These are phyloP conservation scores for Anguilla japonica DNA, from an alignment of 2,113 vertebrate genomes.

Conservation along the genomic window DNA sequence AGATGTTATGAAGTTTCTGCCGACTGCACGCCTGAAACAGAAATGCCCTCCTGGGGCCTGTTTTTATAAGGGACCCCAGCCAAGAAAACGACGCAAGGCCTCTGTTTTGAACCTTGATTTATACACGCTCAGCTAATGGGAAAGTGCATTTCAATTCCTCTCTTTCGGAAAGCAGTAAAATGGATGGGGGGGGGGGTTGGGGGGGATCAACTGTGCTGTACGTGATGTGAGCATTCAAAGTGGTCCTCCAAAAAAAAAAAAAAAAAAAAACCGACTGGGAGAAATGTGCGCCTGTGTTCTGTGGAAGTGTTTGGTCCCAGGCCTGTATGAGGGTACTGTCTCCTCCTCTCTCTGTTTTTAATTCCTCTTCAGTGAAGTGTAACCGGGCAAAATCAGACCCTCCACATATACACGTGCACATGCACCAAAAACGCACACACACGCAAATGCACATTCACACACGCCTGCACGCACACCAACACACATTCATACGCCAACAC, in stretches of 20 bases:
- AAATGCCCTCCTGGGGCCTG: not conserved
- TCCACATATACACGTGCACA: constrained; percentile 19
- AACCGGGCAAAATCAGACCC: constrained; percentile 37
- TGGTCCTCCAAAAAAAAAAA: not conserved
- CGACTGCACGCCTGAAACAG: not conserved
- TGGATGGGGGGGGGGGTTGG: not conserved
- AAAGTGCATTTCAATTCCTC: not conserved
- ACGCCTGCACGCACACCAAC: constrained; percentile 1
- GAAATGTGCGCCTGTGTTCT: not conserved
- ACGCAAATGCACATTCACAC: not conserved
- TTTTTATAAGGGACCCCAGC: not conserved
- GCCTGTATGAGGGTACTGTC: not conserved
- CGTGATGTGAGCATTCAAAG: not conserved
- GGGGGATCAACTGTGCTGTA: not conserved
- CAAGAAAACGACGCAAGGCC: not conserved
- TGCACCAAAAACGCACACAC: not conserved
- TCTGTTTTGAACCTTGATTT: not conserved
- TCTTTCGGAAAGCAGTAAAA: not conserved
- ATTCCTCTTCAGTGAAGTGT: constrained; percentile 45
- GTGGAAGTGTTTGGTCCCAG: not conserved
- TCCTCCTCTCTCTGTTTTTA: constrained; percentile 33
- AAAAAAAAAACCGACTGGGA: not conserved
- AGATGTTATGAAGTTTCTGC: not conserved
- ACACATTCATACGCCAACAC: constrained; percentile 14
- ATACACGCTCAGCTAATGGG: not conserved